These are phyloP conservation scores for Corticium candelabrum DNA, from an alignment of 37 sponge, comb jelly and placozoan species.

Conservation along the genomic window DNA sequence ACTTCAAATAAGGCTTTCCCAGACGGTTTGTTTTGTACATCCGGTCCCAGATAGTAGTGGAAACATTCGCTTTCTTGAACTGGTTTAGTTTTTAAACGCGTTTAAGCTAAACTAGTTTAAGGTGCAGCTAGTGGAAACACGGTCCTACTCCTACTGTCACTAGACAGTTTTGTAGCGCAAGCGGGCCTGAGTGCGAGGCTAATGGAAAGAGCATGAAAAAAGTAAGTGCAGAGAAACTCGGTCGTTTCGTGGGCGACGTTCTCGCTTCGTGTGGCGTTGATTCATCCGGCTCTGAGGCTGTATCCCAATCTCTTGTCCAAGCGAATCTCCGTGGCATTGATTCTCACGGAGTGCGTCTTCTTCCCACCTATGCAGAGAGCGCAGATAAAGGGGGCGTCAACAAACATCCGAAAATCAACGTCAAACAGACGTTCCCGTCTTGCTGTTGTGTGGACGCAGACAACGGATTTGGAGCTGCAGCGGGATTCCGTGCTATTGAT, in stretches of 20 bases:
- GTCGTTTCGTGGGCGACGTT: background rate
- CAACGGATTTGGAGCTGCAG: background rate
- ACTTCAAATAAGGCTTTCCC: too few species aligned
- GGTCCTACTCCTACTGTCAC: too few species aligned
- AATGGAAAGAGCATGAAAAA: background rate
- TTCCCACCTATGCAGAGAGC: background rate
- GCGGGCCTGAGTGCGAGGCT: background rate
- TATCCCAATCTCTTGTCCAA: background rate
- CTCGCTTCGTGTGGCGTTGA: background rate
- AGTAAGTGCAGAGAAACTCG: background rate
- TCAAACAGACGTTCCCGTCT: background rate
- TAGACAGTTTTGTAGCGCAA: background rate
- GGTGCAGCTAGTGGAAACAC: too few species aligned
- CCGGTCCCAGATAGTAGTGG: too few species aligned
- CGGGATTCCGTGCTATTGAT: conserved; percentile 1
- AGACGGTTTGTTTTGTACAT: too few species aligned
- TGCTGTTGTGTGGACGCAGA: background rate
- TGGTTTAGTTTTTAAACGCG: too few species aligned
- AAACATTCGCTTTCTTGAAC: too few species aligned
- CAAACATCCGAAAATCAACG: background rate
- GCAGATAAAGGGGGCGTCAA: background rate
- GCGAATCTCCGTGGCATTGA: background rate
- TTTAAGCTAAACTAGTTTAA: too few species aligned
- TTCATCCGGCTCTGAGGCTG: background rate
- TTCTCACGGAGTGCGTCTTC: background rate